Conservation (phyloP, 2,888 invertebrate genomes). For the Lepidochrysops patricia region DNA sequence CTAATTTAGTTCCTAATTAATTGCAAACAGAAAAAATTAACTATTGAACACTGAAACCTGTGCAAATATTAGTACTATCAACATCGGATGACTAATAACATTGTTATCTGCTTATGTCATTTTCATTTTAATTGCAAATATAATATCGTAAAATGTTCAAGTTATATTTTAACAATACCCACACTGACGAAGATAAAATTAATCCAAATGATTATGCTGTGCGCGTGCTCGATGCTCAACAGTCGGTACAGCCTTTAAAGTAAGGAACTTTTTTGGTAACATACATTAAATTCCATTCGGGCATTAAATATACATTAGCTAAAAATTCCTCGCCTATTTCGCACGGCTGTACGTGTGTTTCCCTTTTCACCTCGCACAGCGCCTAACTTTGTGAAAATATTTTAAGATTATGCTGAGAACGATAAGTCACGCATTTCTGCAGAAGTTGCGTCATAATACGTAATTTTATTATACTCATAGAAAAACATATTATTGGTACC, state of each 20-base stretch:
- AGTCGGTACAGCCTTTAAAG: background rate
- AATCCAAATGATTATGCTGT: background rate
- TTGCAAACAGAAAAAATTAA: background rate
- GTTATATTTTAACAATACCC: background rate
- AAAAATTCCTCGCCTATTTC: background rate
- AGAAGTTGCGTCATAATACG: background rate
- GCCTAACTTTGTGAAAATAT: background rate
- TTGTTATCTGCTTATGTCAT: background rate
- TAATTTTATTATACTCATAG: background rate
- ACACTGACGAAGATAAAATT: background rate
- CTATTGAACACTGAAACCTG: background rate
- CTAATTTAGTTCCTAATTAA: no score
- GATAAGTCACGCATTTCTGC: slow-evolving; percentile 7
- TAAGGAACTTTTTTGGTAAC: background rate
- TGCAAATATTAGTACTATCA: background rate
- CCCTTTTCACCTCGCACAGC: background rate
- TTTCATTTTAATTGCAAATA: background rate
- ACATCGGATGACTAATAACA: background rate
- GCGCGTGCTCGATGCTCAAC: background rate
- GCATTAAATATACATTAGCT: slow-evolving; percentile 9
- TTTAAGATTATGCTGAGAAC: background rate
- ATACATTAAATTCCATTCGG: background rate
- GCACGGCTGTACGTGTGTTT: background rate
- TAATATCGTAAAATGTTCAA: background rate
- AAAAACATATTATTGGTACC: background rate